Percentiles rank a stretch among this genome's conserved stretches.
Conservation (phyloP, 2,113 vertebrate genomes). For the Lutjanus erythropterus region DNA sequence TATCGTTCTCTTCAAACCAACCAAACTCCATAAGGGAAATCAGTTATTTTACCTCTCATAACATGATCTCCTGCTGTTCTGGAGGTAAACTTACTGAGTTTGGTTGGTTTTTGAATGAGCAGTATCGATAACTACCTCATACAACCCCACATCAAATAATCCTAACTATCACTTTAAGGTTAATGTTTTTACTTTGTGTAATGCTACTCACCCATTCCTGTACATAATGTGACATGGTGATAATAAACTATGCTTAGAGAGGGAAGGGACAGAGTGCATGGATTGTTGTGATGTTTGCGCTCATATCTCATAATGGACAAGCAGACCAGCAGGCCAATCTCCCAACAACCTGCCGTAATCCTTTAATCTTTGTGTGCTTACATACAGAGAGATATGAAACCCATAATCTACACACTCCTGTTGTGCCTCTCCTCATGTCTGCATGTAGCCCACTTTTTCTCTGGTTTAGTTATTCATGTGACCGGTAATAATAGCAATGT, state of each 20-base stretch:
- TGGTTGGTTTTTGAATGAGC: too few relatives aligned
- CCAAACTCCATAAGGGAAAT: too few relatives aligned
- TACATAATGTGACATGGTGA: neutral
- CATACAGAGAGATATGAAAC: neutral
- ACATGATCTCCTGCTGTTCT: too few relatives aligned
- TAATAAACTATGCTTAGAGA: neutral
- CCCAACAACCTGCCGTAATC: conserved; percentile 9
- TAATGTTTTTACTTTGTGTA: neutral
- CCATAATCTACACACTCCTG: neutral
- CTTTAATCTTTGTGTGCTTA: conserved; percentile 7
- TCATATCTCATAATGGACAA: conserved; percentile 5
- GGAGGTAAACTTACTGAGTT: too few relatives aligned
- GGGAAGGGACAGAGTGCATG: neutral
- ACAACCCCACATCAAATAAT: too few relatives aligned
- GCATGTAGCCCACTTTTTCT: neutral
- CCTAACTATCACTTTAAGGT: too few relatives aligned
- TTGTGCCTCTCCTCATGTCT: neutral
- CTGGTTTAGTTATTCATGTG: neutral
- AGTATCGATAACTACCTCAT: too few relatives aligned
- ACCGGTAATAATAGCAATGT: too few relatives aligned
- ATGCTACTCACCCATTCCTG: neutral
- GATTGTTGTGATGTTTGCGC: neutral
- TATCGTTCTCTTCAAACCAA: too few relatives aligned
- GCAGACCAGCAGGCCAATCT: neutral
- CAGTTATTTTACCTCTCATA: too few relatives aligned